Evolutionary conservation across 2,113 vertebrate species (phyloP), one percentile per base, ranked within the genome.

Genomic region (Leuciscus idus): DNA sequence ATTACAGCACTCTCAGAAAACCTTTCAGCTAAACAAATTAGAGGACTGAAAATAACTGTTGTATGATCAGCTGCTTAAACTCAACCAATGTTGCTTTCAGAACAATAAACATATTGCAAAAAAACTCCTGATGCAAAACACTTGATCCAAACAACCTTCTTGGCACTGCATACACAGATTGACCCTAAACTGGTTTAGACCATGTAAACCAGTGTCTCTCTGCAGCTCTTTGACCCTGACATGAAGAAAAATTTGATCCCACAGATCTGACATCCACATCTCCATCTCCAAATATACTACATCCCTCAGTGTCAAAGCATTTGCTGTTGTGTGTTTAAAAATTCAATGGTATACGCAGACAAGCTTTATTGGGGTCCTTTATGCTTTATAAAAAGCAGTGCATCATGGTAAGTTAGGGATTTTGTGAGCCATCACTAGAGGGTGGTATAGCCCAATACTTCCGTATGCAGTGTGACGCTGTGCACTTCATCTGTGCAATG

Each of bases 351-450:
- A 70, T 6, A 13, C 2, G 1, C 66, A 36, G 15, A 36, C 15
- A 7, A 7, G 15, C 9, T 36, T 30, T 70, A 70, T 9, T 70
- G 26, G 8, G n/a, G 46, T 55, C 4, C 3, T 4, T 52, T 8
- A 33, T 77, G 7, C 4, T 30, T 77, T 30, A 17, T 21, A 77
- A 33, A 77, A 76, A 50, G 48, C 26, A 33, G 15, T 30, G 4
- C 43, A 46, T 43, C 80, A 30, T 57, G 57, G 10, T 30, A 5
- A 28, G 28, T 78, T 36, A 26, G 9, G 30, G 36, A 76, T 28
- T 3, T 52, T 78, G 70, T 76, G 30, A 75, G 17, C 81, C 59
- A 84, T 73, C 91, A 89, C 87, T 90, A 90, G 90, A 87, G 86
- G 90, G 89, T 48, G 77, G 17, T 88, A 81, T 88, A 23, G 59